Conservation (phyloP, 2,797 vertebrate species). For the Phrynocephalus vlangalii region DNA sequence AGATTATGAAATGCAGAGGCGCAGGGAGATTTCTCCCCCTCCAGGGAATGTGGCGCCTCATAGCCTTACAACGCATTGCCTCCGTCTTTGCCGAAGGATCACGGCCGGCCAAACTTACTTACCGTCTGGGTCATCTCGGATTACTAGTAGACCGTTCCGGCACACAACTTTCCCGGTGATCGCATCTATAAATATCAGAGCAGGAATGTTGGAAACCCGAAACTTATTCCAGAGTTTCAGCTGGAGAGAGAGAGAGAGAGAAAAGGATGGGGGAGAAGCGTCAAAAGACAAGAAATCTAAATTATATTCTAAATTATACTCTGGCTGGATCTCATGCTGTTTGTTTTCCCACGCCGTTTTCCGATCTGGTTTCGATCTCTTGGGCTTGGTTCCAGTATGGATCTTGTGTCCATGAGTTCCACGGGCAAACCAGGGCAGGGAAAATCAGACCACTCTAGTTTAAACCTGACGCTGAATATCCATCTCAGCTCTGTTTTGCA, state of each 20-base stretch:
- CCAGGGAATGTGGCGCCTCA: background rate
- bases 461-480: no score
- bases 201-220: constrained; percentile 97
- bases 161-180: constrained; percentile 92
- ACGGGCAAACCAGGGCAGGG: no score
- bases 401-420: no score
- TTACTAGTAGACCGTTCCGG: constrained; percentile 94
- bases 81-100: background rate
- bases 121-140: constrained; percentile 98
- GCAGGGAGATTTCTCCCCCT: background rate
- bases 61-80: no score
- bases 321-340: no score
- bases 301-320: no score
- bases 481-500: no score
- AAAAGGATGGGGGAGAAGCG: background rate
- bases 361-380: no score
- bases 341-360: no score
- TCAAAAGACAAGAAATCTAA: background rate
- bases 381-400: no score
- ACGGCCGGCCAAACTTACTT: constrained; percentile 76
- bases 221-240: constrained; percentile 99
- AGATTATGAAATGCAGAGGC: no score
- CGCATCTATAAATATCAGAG: constrained; percentile 96
- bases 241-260: constrained; percentile 74
- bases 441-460: no score